A percentile compares a stretch with the other conserved stretches of the same genome.
Evolutionary conservation across 2,797 vertebrate species (phyloP).

Genomic region (Choloepus didactylus): DNA sequence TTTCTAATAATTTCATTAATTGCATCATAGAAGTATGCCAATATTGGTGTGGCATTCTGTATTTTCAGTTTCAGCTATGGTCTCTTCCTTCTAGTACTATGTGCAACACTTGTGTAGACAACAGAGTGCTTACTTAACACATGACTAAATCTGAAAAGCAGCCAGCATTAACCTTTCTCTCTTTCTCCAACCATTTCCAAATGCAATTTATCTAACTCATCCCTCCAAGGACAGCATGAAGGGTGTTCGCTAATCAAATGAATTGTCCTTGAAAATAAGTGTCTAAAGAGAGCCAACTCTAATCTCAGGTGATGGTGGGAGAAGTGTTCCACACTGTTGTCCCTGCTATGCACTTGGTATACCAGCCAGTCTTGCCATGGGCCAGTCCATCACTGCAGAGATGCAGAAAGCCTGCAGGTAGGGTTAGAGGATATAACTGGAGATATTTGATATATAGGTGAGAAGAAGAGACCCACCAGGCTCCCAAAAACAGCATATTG

Average conservation of each 20-base stretch:
- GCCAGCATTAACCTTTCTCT: conserved; percentile 5
- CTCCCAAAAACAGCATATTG: background rate
- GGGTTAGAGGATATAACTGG: background rate
- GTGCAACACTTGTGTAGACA: background rate
- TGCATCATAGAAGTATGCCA: background rate
- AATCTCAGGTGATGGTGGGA: conserved; percentile 12
- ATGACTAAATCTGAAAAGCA: conserved; percentile 67
- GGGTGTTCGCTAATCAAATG: conserved; percentile 11
- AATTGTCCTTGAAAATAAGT: conserved; percentile 43
- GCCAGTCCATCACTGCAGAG: background rate
- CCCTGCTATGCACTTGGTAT: background rate
- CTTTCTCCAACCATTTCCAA: background rate
- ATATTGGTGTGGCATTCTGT: background rate
- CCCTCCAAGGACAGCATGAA: background rate
- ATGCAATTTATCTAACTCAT: conserved; percentile 31
- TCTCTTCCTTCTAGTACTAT: background rate
- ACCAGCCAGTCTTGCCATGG: background rate
- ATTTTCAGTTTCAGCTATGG: background rate
- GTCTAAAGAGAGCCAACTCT: background rate
- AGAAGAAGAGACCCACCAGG: background rate
- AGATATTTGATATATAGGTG: background rate
- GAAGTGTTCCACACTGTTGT: background rate
- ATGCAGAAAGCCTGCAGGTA: background rate
- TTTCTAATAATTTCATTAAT: background rate
- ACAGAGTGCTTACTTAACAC: conserved; percentile 19